phyloP scores from a whole-genome alignment of 37 sponge, comb jelly and placozoan species.

The Aphrocallistes beatrix region DNA sequence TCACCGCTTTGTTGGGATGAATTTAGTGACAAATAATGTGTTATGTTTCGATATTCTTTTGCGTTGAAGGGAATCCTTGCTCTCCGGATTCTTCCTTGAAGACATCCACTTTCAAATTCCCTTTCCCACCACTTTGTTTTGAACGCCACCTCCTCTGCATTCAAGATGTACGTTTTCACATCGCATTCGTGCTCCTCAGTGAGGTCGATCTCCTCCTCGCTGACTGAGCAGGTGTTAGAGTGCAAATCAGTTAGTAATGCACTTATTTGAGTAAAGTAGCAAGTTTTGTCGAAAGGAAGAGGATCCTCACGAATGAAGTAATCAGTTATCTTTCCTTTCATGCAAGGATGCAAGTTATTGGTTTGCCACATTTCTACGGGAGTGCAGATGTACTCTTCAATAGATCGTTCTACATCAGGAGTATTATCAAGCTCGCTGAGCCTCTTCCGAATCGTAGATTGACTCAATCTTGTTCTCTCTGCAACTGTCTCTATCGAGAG shows the following conservation, averaged over 20 bases:
- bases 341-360: neutral
- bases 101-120: neutral
- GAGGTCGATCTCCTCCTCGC: neutral
- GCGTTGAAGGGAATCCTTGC: neutral
- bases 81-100: no score
- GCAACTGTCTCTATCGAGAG: neutral
- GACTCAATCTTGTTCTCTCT: neutral
- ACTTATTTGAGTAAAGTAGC: no score
- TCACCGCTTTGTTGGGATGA: neutral
- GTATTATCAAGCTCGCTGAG: neutral
- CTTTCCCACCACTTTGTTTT: neutral
- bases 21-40: neutral
- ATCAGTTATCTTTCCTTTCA: neutral
- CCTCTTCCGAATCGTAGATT: neutral
- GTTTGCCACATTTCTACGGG: neutral
- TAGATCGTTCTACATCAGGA: neutral
- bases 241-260: no score
- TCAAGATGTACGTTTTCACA: neutral
- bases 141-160: neutral
- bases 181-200: neutral
- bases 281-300: no score
- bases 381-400: neutral
- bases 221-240: no score
- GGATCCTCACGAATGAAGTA: no score
- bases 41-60: neutral